Conservation (phyloP, 2,797 vertebrate genomes). For the Eupleurogrammus muticus region DNA sequence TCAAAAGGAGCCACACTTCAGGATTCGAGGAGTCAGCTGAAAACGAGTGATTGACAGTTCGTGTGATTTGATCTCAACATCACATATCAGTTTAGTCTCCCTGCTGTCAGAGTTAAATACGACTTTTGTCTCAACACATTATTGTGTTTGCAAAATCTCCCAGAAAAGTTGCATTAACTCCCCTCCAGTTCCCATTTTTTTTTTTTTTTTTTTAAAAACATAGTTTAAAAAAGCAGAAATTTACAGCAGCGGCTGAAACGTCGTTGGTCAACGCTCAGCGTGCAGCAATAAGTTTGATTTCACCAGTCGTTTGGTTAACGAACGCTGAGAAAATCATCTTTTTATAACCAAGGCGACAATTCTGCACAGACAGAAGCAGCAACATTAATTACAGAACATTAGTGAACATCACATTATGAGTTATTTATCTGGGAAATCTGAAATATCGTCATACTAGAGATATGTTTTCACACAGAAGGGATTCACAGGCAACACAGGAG, state of each 20-base stretch:
- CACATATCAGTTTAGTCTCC: no score
- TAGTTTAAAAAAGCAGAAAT: conserved; percentile 43
- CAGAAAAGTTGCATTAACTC: conserved; percentile 11
- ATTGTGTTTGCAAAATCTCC: conserved; percentile 28
- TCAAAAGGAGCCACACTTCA: not conserved
- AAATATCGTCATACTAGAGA: no score
- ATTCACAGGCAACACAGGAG: no score
- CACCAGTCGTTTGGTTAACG: conserved; percentile 1
- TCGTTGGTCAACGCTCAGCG: conserved; percentile 34
- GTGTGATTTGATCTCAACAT: not conserved
- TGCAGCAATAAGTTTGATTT: conserved; percentile 47
- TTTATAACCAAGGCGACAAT: conserved; percentile 3
- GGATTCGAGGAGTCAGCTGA: not conserved
- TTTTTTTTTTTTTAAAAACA: conserved; percentile 38
- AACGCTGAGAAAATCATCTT: not conserved
- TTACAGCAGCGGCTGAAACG: conserved; percentile 4
- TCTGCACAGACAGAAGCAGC: not conserved
- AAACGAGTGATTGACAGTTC: not conserved
- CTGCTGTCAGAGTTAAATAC: no score
- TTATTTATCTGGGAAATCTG: no score
- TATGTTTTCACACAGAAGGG: no score
- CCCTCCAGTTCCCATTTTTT: conserved; percentile 21
- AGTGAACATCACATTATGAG: no score
- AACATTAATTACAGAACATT: accelerated
- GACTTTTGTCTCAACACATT: no score